Evolutionary conservation across 2,113 vertebrate genomes (phyloP), one percentile per base, ranked within the genome.

Genomic region (Anguilla japonica): DNA sequence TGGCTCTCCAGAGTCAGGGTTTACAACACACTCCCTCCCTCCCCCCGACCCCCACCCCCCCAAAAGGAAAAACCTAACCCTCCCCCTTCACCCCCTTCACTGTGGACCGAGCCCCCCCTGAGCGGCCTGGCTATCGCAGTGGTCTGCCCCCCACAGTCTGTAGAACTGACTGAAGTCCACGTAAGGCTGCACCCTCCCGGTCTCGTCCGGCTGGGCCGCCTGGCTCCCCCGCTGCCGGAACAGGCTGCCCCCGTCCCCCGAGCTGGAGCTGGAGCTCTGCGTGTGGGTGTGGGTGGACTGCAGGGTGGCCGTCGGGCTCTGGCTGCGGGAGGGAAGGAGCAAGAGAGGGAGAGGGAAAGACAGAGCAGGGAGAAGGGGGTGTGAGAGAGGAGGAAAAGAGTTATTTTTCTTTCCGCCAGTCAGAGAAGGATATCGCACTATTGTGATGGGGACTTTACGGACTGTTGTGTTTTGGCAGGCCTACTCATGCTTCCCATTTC

Each of bases 141-240:
- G 97, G 91, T 99, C 98, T 26, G 95, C 92, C 3, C 97, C 97
- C 98, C 98, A 99, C 84, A 99, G 94, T 18, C 94, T 94, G 93
- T 99, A 99, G 89, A 99, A 99, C 89, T 98, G 97, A 0, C 94
- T 97, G 90, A 99, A 99, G 96, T 99, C 98, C 93, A 99, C 98
- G 0, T 99, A 99, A 1, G 98, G 98, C 16, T 98, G 98, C 0
- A 99, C 98, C 0, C 98, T 93, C 15, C 98, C 98, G 0, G 98
- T 99, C 93, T 99, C 97, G 0, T 99, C 98, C 0, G 98, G 98
- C 41, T 98, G 98, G 0, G 97, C 97, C 0, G 97, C 97, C 93
- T 98, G 97, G 53, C 96, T 95, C 0, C 97, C 97, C 3, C 97
- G 94, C 86, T 98, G 98, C 39, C 98, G 96, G 92, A 99, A 99